These are phyloP conservation scores for Cebus imitator DNA, from an alignment of 2,113 vertebrate species.

Conservation along the genomic window DNA sequence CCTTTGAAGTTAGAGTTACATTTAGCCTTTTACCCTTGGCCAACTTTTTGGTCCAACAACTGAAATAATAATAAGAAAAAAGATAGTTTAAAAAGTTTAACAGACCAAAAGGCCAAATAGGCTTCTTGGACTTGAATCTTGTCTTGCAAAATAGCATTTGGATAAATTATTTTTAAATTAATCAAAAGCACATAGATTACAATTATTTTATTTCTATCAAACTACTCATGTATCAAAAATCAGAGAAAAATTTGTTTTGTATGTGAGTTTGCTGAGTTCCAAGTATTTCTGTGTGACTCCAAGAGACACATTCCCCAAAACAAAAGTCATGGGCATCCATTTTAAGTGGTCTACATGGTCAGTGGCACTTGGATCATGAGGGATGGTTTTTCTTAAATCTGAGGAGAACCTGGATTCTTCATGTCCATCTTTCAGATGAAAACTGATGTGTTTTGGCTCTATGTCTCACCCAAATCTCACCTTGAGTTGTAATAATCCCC, in stretches of 20 bases:
- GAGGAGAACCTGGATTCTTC: not conserved
- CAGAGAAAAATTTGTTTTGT: slow-evolving; percentile 15
- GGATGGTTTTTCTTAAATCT: not conserved
- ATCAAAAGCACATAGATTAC: slow-evolving; percentile 46
- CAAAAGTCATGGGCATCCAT: not conserved
- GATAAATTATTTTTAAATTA: slow-evolving; percentile 49
- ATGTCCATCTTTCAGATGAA: not conserved
- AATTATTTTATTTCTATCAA: slow-evolving; percentile 43
- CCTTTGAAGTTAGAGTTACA: slow-evolving; percentile 55
- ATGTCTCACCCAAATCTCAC: too few relatives aligned
- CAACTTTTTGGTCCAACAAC: slow-evolving; percentile 52
- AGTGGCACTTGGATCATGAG: not conserved
- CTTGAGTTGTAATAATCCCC: too few relatives aligned
- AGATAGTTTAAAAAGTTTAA: slow-evolving; percentile 46
- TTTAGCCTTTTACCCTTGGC: slow-evolving; percentile 53
- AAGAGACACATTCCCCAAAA: not conserved
- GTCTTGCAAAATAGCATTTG: slow-evolving; percentile 20
- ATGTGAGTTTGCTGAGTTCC: slow-evolving; percentile 4
- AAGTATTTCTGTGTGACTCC: not conserved
- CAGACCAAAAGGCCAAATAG: not conserved
- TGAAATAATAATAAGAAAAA: slow-evolving; percentile 11
- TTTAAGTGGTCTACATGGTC: not conserved
- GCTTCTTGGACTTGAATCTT: not conserved
- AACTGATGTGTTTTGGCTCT: too few relatives aligned
- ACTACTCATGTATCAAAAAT: slow-evolving; percentile 33